Percentiles rank a stretch among this genome's conserved stretches.
Conservation (phyloP, 2,797 vertebrate species). For the Danionella dracula region DNA sequence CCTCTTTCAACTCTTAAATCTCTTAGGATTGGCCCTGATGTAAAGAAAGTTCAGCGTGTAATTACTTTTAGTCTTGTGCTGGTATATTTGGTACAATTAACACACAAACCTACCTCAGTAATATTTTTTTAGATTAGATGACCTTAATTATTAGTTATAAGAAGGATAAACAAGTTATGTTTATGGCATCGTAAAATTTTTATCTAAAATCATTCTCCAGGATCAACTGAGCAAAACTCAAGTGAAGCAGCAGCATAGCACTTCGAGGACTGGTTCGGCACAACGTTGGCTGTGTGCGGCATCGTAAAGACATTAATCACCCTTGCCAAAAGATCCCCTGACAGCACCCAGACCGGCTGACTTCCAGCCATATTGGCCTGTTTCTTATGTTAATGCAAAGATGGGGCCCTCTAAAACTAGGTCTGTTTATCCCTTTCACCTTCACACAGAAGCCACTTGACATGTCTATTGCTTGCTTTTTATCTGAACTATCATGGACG, state of each 20-base stretch:
- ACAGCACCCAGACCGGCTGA: conserved; percentile 71
- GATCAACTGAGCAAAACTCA: neutral
- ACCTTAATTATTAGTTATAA: too few species aligned
- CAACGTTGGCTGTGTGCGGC: conserved; percentile 68
- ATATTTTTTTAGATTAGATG: too few species aligned
- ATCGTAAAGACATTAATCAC: conserved; percentile 92
- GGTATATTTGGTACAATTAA: too few species aligned
- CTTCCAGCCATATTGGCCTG: conserved; percentile 64
- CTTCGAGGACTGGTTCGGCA: conserved; percentile 7
- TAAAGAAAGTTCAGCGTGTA: too few species aligned
- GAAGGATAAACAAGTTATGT: too few species aligned
- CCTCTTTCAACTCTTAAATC: too few species aligned
- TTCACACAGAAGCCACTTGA: conserved; percentile 60
- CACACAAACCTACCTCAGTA: too few species aligned
- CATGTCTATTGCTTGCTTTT: conserved; percentile 59
- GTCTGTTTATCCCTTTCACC: conserved; percentile 51
- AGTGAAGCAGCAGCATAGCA: neutral
- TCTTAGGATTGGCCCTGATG: too few species aligned
- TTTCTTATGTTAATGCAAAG: conserved; percentile 84
- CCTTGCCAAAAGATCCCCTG: conserved; percentile 72
- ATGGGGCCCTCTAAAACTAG: conserved; percentile 49
- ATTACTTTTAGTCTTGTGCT: too few species aligned
- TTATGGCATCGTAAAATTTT: too few species aligned
- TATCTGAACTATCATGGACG: conserved; percentile 45
- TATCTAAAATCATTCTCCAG: too few species aligned